Base-by-base conservation (phyloP, 2,797 vertebrate species). In the Tinamus major region DNA sequence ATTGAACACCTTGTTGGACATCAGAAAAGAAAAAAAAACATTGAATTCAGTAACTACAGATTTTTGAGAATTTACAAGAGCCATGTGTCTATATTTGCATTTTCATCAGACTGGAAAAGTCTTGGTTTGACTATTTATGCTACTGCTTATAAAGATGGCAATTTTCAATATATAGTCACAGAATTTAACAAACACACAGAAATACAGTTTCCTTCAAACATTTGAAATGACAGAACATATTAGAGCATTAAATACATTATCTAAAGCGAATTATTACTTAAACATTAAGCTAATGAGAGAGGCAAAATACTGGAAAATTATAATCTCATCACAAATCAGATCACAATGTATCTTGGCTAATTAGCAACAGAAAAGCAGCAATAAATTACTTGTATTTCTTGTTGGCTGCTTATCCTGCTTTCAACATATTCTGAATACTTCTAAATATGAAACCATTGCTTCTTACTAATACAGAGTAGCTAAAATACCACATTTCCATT, bases 321-420 rank as follows among this genome's bases (percentile, higher is more conserved):
- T 37, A 91, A 96, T 83, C 80, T 93, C 70, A 93, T 79, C 67
- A 90, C 80, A 85, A 94, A 94, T 93, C 93, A 96, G 80, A 97
- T 72, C 75, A 86, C 58, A 90, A 71, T 79, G 58, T 49, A 70
- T 76, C 75, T 83, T 9, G 9, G 69, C 92, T 93, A 94, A 94
- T 94, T 92, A 96, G 62, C 42, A 91, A 61, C 48, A 92, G 61
- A 96, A 93, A 92, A 89, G 49, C 58, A 70, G 33, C 65, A 75
- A 91, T 68, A 94, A 65, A 90, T 90, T 76, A 83, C 74, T 77
- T 55, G 29, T 55, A 79, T 61, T 90, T 87, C 59, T 86, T 77
- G 3, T 46, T 90, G 91, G 59, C 71, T 70, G 86, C 67, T 94
- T 74, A 95, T 85, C 81, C 3, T 0, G 14, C 83, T 94, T 88